Conservation (phyloP, 2,888 invertebrate genomes). For the Erannis defoliaria region DNA sequence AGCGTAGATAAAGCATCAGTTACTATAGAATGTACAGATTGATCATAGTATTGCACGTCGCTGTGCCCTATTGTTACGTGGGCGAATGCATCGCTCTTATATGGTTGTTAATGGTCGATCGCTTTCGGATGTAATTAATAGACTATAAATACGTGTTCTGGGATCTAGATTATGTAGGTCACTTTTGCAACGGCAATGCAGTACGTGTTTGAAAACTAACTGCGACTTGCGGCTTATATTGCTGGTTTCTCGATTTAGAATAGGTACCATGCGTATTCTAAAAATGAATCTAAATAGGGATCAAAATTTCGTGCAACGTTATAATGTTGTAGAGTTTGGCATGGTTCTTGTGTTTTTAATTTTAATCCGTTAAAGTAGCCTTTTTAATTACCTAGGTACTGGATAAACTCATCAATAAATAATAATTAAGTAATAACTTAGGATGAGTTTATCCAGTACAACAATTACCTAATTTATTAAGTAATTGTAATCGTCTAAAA, state of each 20-base stretch:
- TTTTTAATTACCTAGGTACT: no score
- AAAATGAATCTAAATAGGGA: no score
- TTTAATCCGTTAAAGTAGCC: no score
- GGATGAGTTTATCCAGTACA: no score
- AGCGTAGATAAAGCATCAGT: constrained; percentile 1
- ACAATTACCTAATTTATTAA: no score
- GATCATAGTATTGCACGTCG: not conserved
- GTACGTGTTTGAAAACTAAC: constrained; percentile 9
- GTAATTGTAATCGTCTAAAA: no score
- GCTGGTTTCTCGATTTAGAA: not conserved
- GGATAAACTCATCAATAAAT: no score
- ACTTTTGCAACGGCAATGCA: constrained; percentile 26
- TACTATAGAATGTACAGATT: constrained; percentile 4
- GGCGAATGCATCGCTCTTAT: constrained; percentile 43
- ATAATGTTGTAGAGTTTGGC: no score
- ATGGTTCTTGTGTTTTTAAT: no score
- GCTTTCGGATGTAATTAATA: constrained; percentile 45
- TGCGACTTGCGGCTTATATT: not conserved
- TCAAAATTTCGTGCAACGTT: no score
- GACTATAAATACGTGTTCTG: constrained; percentile 37
- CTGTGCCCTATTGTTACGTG: constrained; percentile 40
- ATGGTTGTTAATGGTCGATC: constrained; percentile 45
- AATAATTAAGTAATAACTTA: no score
- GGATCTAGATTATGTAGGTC: constrained; percentile 27
- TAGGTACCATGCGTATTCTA: no score